Evolutionary conservation across 2,113 vertebrate species (phyloP), one percentile per base, ranked within the genome.

Genomic region (Pterocles gutturalis): DNA sequence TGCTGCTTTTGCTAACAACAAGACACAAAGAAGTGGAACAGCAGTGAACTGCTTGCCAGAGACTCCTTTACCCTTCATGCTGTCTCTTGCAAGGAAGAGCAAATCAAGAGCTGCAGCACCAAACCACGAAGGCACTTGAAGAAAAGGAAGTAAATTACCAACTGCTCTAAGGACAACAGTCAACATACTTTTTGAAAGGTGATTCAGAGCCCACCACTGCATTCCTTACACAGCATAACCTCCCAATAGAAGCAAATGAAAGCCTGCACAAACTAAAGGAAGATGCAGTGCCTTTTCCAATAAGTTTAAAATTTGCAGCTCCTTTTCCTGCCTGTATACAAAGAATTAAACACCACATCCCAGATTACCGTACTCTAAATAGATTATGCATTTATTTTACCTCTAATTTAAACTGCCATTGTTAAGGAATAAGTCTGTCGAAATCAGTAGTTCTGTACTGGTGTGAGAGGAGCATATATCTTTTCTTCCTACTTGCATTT

Each of bases 1-100:
- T 62, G 76, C 29, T 89, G 62, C 91, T 96, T 95, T 83, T 96
- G 95, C 90, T 90, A 95, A 95, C 95, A 98, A 62, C 89, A 72
- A 79, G 76, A 77, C 84, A 71, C 58, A 36, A 76, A 91, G 64
- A 69, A 89, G 73, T 83, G 75, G 67, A 89, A 46, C 62, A 67
- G 43, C 72, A 67, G 41, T 34, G 67, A 92, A 65, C 26, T 70
- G 36, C 38, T 85, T 77, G 48, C 54, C 28, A 34, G 87, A 78
- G 34, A 48, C 62, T 45, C 36, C 29, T 78, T 83, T 65, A 69
- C 38, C 20, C 60, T 94, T 90, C 49, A 29, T 41, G 28, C 54
- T 55, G 55, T 76, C 51, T 93, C 29, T 51, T 69, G 48, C 43
- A 86, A 93, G 71, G 38, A 90, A 84, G 76, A 95, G 53, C 43